These are phyloP conservation scores for Parotocinclus haroldoi DNA, from an alignment of 2,797 vertebrate species.

Conservation along the genomic window DNA sequence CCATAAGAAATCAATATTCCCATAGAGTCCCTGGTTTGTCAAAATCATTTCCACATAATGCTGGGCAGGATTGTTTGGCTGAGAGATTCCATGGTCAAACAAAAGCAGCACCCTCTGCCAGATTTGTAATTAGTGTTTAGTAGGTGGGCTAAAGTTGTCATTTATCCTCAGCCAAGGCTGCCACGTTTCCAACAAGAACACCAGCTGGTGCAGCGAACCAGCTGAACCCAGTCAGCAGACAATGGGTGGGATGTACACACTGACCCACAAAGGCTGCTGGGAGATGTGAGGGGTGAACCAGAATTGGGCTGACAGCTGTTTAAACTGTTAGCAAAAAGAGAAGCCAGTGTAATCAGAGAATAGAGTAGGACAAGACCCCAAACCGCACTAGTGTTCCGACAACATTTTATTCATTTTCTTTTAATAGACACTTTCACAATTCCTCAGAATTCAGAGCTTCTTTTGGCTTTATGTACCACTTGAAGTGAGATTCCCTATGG, in stretches of 20 bases:
- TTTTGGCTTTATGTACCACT: too few species aligned
- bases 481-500: too few species aligned
- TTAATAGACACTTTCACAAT: too few species aligned
- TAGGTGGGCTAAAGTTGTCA: conserved; percentile 50
- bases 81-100: conserved; percentile 14
- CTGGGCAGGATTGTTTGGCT: conserved; percentile 20
- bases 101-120: conserved; percentile 46
- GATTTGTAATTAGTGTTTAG: conserved; percentile 52
- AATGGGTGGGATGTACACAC: conserved; percentile 59
- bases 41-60: conserved; percentile 29
- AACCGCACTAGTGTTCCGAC: too few species aligned
- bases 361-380: too few species aligned
- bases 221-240: conserved; percentile 61
- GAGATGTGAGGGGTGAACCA: conserved; percentile 56
- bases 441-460: too few species aligned
- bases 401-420: too few species aligned
- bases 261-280: conserved; percentile 64
- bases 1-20: conserved; percentile 40
- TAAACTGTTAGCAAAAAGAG: conserved; percentile 43
- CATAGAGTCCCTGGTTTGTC: conserved; percentile 44
- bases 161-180: conserved; percentile 59
- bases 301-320: conserved; percentile 62
- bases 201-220: conserved; percentile 64
- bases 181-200: conserved; percentile 57
- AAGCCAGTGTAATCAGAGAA: conserved; percentile 12